phyloP scores from a whole-genome alignment of 2,797 vertebrate species.

The Gobio occitaniae region DNA sequence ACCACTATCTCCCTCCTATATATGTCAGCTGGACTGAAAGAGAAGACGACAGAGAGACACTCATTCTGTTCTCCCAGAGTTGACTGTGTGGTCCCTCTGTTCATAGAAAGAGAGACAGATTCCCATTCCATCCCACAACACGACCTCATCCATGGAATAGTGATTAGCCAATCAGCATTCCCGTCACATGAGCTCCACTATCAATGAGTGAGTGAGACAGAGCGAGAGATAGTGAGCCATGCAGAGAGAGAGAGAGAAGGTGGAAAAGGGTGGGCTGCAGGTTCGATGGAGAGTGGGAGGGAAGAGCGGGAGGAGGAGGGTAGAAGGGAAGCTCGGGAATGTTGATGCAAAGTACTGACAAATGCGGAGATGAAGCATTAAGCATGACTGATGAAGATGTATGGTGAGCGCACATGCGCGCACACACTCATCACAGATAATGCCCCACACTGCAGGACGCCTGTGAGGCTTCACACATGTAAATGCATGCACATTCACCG shows the following conservation, averaged over 20 bases:
- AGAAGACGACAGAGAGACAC: constrained; percentile 21
- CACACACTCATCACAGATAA: constrained; percentile 33
- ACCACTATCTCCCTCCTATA: constrained; percentile 6
- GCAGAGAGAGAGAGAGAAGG: constrained; percentile 19
- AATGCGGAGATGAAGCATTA: constrained; percentile 50
- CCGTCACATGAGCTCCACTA: constrained; percentile 72
- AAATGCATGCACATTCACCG: constrained; percentile 40
- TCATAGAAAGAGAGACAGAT: constrained; percentile 54
- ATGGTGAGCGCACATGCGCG: constrained; percentile 42
- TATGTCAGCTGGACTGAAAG: constrained; percentile 13
- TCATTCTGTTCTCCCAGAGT: constrained; percentile 35
- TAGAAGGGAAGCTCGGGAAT: constrained; percentile 59
- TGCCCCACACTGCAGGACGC: neutral
- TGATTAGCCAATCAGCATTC: constrained; percentile 76
- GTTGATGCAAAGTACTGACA: constrained; percentile 51
- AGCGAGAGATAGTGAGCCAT: constrained; percentile 44
- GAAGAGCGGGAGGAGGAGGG: constrained; percentile 26
- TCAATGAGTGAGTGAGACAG: constrained; percentile 70
- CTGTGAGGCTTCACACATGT: constrained; percentile 37
- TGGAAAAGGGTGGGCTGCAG: constrained; percentile 10
- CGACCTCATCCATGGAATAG: constrained; percentile 71
- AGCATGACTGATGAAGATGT: constrained; percentile 66
- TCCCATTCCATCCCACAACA: constrained; percentile 73
- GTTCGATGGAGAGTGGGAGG: constrained; percentile 34
- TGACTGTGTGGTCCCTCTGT: constrained; percentile 62